Base-by-base conservation (phyloP, 2,797 vertebrate genomes). In the Echiichthys vipera region DNA sequence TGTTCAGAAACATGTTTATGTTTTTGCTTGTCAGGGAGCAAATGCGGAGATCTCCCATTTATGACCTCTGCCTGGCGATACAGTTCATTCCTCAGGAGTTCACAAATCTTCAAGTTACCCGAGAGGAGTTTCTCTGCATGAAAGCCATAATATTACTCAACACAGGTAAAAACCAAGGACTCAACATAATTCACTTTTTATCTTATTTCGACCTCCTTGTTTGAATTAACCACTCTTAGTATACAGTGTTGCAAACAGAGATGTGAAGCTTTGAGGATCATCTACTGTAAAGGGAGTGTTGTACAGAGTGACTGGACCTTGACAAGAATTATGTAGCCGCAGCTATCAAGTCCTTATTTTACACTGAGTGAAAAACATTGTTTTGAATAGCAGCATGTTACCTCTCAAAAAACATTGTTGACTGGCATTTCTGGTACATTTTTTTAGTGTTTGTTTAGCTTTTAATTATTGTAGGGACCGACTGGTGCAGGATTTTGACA, bases 81-180 rank as follows among this genome's bases (percentile, higher is more conserved):
- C 97, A 97, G 95, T 95, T 97, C 46, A 96, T 99, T 80, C 97
- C 98, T 17, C 96, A 98, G 86, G 98, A 98, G 93, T 98, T 99
- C 84, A 90, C 97, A 32, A 97, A 96, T 80, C 95, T 99, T 54
- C 97, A 99, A 89, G 95, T 99, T 51, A 96, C 93, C 83, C 96
- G 94, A 0, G 97, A 99, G 84, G 98, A 99, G 81, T 99, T 97
- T 79, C 96, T 99, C 10, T 99, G 98, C 87, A 99, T 99, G 98
- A 99, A 99, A 93, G 96, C 96, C 54, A 91, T 99, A 75, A 92
- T 99, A 49, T 94, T 99, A 37, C 96, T 99, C 64, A 99, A 96
- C 88, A 99, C 97, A 88, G 98, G 98, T 99, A 94, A 80, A 59
- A 37, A 8, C 43, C 18, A 45, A 10, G 5, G 11, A 4, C n/a